A percentile compares a stretch with the other conserved stretches of the same genome.
Conservation (phyloP, 1,140 invertebrate species). For the Acromyrmex echinatior region DNA sequence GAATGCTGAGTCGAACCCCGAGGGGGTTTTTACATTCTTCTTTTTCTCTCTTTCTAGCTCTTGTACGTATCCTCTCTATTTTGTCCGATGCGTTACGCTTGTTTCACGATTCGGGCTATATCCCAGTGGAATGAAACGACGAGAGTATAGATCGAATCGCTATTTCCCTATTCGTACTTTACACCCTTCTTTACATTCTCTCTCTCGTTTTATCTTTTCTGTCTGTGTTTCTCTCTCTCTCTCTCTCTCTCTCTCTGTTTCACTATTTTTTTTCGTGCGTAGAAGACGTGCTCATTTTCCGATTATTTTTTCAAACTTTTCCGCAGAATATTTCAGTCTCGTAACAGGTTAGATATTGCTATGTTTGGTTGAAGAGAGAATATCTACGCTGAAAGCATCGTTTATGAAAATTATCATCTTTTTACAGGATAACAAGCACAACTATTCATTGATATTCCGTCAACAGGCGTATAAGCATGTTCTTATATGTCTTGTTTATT, state of each 20-base stretch:
- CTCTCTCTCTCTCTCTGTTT: neutral
- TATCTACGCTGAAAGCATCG: neutral
- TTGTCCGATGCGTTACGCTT: slow-evolving; percentile 65
- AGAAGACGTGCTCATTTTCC: slow-evolving; percentile 63
- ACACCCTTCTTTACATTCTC: slow-evolving; percentile 60
- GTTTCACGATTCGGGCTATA: slow-evolving; percentile 70
- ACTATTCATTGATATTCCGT: neutral
- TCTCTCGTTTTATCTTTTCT: neutral
- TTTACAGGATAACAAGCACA: slow-evolving; percentile 32
- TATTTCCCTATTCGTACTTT: slow-evolving; percentile 70
- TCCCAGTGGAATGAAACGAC: slow-evolving; percentile 70
- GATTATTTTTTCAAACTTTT: slow-evolving; percentile 58
- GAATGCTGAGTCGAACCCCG: slow-evolving; percentile 76
- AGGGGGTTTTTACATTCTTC: slow-evolving; percentile 67
- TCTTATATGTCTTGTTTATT: neutral
- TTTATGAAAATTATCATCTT: slow-evolving; percentile 33
- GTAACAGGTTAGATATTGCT: slow-evolving; percentile 5
- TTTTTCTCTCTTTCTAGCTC: slow-evolving; percentile 51
- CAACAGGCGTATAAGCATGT: neutral
- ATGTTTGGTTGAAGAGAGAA: neutral
- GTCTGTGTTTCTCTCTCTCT: slow-evolving; percentile 1
- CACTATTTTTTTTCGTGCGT: neutral
- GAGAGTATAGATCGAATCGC: slow-evolving; percentile 76
- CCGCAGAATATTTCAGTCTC: slow-evolving; percentile 51
- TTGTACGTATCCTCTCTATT: slow-evolving; percentile 33